Conservation (phyloP, 2,797 vertebrate species). For the Miichthys miiuy region DNA sequence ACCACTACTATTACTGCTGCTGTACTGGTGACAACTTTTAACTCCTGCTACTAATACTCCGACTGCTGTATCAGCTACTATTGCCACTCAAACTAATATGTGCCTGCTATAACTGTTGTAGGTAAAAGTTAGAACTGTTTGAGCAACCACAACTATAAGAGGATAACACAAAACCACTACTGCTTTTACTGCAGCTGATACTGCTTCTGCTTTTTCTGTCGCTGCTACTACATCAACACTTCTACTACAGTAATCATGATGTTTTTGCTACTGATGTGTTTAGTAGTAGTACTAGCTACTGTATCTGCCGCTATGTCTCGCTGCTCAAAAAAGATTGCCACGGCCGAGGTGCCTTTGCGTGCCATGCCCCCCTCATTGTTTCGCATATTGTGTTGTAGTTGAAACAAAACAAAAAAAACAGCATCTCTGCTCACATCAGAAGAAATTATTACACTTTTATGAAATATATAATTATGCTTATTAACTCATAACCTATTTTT, state of each 20-base stretch:
- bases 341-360: too few species aligned
- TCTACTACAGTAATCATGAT: too few species aligned
- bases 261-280: not conserved
- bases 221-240: too few species aligned
- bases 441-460: not conserved
- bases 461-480: not conserved
- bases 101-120: not conserved
- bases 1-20: constrained; percentile 8
- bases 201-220: not conserved
- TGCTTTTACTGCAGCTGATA: not conserved
- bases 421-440: not conserved
- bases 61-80: not conserved
- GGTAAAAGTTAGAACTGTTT: not conserved
- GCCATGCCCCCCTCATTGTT: too few species aligned
- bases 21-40: not conserved
- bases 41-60: not conserved
- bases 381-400: not conserved
- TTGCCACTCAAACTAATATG: not conserved
- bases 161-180: not conserved
- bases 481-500: not conserved
- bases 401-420: not conserved
- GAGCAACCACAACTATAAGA: too few species aligned
- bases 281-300: not conserved
- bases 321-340: too few species aligned
- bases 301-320: not conserved